Evolutionary conservation across 2,113 vertebrate genomes (phyloP).

Genomic region (Phoenicopterus ruber): DNA sequence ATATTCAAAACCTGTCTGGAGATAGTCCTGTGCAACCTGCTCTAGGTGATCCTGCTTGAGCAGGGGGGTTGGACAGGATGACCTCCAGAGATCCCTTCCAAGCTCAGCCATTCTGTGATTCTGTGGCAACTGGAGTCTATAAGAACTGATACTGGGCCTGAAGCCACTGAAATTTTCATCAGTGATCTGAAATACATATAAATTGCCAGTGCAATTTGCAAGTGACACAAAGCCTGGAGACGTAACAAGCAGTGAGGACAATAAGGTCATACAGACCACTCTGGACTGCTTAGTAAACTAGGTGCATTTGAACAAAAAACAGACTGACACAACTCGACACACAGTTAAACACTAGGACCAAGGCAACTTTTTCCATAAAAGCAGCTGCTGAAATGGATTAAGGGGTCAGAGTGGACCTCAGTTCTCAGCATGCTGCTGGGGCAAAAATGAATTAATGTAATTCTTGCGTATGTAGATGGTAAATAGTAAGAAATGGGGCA

Average conservation of each 20-base stretch:
- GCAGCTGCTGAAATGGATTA: neutral
- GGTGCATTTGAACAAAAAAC: neutral
- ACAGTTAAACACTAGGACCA: neutral
- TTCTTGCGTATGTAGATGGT: neutral
- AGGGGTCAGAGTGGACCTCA: neutral
- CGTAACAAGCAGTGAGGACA: neutral
- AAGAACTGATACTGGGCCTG: neutral
- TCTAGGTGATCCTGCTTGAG: neutral
- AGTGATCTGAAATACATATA: neutral
- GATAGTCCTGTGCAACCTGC: neutral
- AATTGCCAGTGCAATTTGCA: neutral
- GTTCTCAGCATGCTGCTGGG: neutral
- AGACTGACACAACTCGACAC: neutral
- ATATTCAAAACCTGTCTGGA: neutral
- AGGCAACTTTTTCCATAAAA: neutral
- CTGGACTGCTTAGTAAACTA: neutral
- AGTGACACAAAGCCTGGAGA: neutral
- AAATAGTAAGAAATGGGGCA: neutral
- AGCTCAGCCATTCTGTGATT: neutral
- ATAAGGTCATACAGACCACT: neutral
- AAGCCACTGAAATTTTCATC: neutral
- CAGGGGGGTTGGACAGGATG: neutral
- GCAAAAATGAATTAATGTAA: neutral
- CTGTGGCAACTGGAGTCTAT: neutral
- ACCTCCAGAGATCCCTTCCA: neutral